Evolutionary conservation across 2,113 vertebrate genomes (phyloP), one percentile per base, ranked within the genome.

Genomic region (Thomomys bottae): DNA sequence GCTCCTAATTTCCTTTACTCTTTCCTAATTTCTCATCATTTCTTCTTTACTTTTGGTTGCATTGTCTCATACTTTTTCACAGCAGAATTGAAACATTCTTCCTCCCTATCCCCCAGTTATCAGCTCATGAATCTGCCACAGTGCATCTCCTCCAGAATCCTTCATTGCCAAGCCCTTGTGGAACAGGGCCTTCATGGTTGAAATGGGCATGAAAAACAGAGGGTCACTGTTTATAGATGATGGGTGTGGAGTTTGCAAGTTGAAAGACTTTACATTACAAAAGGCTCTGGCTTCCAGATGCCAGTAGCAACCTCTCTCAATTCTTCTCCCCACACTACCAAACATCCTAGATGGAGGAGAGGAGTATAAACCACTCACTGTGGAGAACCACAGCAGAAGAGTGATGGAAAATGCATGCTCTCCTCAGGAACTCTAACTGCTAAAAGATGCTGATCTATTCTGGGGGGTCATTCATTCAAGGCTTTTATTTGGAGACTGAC

Each of bases 61-160:
- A 32, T 0, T 12, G 4, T 26, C 49, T 88, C 40, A 71, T 40
- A n/a, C 40, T 63, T 84, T 80, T 42, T n/a, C 26, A 67, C 82
- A 84, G 36, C 11, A 49, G 72, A 32, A 10, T 0, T 10, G 73
- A 77, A 86, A 81, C 32, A 10, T 12, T 26, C 26, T 2, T 36
- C 54, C 1, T 9, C 73, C 0, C 18, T 20, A 26, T 7, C 1
- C 11, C 20, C 70, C 18, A 18, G 0, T 10, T 54, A 71, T 3
- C 11, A 1, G 66, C 54, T 77, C 79, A 12, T 1, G 34, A 72
- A 40, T 67, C 18, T 80, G 21, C 12, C 12, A 6, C 0, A 36
- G 36, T 34, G 5, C 26, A 1, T 49, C 32, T 20, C 30, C 28
- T 45, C 2, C 0, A 0, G 49, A 3, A 42, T 20, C 40, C 2